Percentiles rank a stretch among this genome's conserved stretches.
These are phyloP conservation scores for Saccostrea glomerata DNA, from an alignment of 1,140 invertebrate species.

Conservation along the genomic window DNA sequence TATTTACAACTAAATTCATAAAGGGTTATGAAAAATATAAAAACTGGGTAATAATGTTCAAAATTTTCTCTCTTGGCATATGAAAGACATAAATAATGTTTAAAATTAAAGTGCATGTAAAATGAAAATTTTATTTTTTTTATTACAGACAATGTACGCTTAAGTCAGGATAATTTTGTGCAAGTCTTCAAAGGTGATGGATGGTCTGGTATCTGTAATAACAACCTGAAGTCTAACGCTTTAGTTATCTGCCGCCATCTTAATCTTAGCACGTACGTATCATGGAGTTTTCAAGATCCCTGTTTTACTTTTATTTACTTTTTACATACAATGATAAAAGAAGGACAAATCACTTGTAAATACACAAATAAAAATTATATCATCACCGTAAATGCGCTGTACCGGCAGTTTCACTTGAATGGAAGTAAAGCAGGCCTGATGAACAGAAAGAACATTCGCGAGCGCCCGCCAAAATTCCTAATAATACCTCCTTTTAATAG, in stretches of 20 bases:
- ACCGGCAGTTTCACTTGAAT: neutral
- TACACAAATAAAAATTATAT: neutral
- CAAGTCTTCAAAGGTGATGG: neutral
- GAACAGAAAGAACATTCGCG: too few relatives aligned
- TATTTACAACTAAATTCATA: too few relatives aligned
- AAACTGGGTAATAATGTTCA: too few relatives aligned
- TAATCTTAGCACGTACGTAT: neutral
- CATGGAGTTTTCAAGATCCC: neutral
- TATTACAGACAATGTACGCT: slow-evolving; percentile 3
- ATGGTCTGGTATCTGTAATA: neutral
- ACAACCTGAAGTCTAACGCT: neutral
- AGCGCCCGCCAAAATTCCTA: too few relatives aligned
- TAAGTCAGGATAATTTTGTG: neutral
- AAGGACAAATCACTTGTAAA: neutral
- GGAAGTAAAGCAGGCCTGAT: neutral
- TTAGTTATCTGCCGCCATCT: neutral
- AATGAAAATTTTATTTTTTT: neutral
- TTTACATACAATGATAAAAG: neutral
- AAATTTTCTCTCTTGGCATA: too few relatives aligned
- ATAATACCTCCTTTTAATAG: too few relatives aligned
- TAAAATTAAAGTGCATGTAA: neutral
- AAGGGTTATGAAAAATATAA: too few relatives aligned
- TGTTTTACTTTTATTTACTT: neutral
- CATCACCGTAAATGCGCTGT: neutral
- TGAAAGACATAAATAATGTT: too few relatives aligned